phyloP scores from a whole-genome alignment of 2,888 invertebrate genomes.

The Lymantria monacha region DNA sequence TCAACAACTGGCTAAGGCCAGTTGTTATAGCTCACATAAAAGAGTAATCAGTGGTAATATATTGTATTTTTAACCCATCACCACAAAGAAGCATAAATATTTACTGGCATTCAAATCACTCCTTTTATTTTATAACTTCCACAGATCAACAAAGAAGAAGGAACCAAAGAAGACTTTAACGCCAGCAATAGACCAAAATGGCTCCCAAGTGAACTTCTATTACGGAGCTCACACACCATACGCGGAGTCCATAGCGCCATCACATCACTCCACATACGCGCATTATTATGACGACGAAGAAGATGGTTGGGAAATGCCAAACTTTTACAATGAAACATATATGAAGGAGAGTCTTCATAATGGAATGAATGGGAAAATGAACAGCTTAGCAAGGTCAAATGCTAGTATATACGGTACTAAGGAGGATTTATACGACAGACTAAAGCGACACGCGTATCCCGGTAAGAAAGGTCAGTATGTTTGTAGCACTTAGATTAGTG shows the following conservation, averaged over 20 bases:
- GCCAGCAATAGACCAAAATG: constrained; percentile 94
- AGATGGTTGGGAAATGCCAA: constrained; percentile 98
- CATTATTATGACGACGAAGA: constrained; percentile 98
- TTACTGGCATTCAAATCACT: no score
- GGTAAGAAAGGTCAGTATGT: constrained; percentile 93
- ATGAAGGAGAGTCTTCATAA: constrained; percentile 97
- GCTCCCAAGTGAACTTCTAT: constrained; percentile 97
- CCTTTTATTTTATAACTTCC: no score
- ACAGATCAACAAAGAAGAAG: constrained; percentile 91
- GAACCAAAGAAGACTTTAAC: constrained; percentile 96
- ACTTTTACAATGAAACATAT: constrained; percentile 97
- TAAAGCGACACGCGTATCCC: constrained; percentile 96
- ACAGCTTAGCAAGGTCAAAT: constrained; percentile 95
- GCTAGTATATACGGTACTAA: constrained; percentile 97
- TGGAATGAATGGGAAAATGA: constrained; percentile 93
- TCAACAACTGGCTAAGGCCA: no score
- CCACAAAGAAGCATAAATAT: no score
- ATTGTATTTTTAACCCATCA: no score
- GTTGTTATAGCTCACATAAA: no score
- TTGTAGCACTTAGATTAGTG: constrained; percentile 67
- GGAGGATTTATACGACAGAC: constrained; percentile 96
- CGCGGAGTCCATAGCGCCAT: constrained; percentile 96
- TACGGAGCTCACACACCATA: constrained; percentile 97
- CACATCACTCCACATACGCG: constrained; percentile 97
- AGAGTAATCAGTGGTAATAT: no score